phyloP scores from a whole-genome alignment of 2,113 vertebrate species.

The Falco punctatus region DNA sequence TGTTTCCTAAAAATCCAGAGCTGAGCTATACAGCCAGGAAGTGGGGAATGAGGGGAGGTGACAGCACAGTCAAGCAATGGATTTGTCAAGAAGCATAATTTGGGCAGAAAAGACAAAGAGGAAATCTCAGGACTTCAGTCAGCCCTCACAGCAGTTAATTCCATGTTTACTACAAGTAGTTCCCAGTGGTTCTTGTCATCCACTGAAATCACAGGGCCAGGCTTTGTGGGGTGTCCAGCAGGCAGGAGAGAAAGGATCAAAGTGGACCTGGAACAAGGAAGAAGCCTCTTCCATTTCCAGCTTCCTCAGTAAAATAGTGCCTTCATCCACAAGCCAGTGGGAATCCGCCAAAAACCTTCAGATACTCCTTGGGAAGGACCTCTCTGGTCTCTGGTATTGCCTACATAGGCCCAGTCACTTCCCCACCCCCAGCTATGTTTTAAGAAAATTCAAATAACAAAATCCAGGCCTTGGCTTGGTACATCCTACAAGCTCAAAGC shows the following conservation, averaged over 20 bases:
- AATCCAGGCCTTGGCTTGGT: neutral
- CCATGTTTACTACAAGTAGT: fast-evolving
- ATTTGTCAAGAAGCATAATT: neutral
- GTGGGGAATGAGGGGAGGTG: no score
- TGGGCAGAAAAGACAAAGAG: neutral
- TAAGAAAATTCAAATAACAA: neutral
- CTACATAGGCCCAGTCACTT: neutral
- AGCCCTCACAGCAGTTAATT: neutral
- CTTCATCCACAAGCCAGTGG: neutral
- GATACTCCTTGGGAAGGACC: neutral
- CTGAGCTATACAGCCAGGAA: neutral
- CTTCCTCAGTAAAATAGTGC: neutral
- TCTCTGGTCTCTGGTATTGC: neutral
- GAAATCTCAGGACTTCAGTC: neutral
- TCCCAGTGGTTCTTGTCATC: neutral
- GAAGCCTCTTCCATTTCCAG: neutral
- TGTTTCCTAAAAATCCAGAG: neutral
- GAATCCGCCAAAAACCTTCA: neutral
- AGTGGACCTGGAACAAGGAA: neutral
- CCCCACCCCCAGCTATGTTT: no score
- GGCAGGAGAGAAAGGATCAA: neutral
- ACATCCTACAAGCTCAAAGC: neutral
- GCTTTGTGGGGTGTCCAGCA: neutral
- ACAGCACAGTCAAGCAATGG: fast-evolving
- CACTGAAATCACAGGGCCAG: neutral